Base-by-base conservation (phyloP, 2,888 invertebrate species). In the Caenorhabditis wallacei region DNA sequence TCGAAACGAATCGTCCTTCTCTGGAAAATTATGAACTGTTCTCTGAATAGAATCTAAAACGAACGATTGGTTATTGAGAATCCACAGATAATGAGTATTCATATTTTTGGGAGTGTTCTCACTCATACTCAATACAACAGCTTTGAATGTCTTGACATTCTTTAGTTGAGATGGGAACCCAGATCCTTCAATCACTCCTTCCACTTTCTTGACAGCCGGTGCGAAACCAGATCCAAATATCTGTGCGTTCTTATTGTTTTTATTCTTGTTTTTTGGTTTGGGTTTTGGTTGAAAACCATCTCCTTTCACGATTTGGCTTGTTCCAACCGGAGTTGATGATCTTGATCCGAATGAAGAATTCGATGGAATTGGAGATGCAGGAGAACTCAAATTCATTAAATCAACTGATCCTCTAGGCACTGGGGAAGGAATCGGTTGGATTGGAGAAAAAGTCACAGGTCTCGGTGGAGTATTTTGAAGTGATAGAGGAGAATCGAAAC, bases 81-180 rank as follows among this genome's bases (percentile, higher is more conserved):
- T 70, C 70, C 70, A 70, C 30, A 57, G 30, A 20, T 18, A 70
- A 22, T 70, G 57, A 46, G 68, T 69, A 20, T 56, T 46, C n/a
- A 22, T 5, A 4, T 13, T 18, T 8, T 46, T 57, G 20, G 26
- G 57, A 18, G 3, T n/a, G 16, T 57, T 70, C 11, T 70, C 57
- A 30, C 10, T 20, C 1, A 57, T 46, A 48, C 57, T 70, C 20
- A 57, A n/a, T 0, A 70, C 70, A 11, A 70, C 70, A 2, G 57
- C 70, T 22, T 48, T 22, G n/a, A n/a, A n/a, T n/a, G n/a, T n/a
- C n/a, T n/a, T n/a, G n/a, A n/a, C n/a, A n/a, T n/a, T n/a, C n/a
- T n/a, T n/a, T n/a, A n/a, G n/a, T n/a, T n/a, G 18, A 5, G 30
- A 8, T 30, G 24, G 48, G 16, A 70, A 70, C 20, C 70, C 70